Evolutionary conservation across 2,113 vertebrate genomes (phyloP).

Genomic region (Odocoileus virginianus): DNA sequence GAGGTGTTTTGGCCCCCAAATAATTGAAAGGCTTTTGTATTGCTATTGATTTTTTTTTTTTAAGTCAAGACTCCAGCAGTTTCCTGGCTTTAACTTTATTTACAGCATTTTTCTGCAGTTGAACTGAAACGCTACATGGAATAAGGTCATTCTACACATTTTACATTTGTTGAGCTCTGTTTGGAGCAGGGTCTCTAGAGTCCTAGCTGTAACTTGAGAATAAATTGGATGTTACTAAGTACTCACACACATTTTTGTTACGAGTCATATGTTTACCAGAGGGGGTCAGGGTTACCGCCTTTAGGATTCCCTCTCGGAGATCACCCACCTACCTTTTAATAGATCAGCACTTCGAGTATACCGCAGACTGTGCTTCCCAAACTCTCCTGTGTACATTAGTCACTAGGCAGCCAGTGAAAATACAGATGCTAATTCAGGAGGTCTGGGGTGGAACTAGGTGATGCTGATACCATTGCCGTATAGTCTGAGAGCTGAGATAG

Average conservation of each 20-base stretch:
- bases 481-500: not conserved
- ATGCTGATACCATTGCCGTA: not conserved
- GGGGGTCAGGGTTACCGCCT: not conserved
- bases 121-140: not conserved
- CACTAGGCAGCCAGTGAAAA: not conserved
- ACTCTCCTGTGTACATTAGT: not conserved
- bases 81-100: conserved; percentile 39
- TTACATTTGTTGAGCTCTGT: not conserved
- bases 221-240: not conserved
- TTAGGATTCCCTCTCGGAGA: not conserved
- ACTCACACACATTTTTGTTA: not conserved
- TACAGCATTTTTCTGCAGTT: conserved; percentile 38
- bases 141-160: conserved; percentile 8
- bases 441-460: not conserved
- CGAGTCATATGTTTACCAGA: not conserved
- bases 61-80: conserved; percentile 31
- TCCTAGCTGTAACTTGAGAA: not conserved
- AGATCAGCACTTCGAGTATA: not conserved
- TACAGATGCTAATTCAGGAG: not conserved
- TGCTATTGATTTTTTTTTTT: conserved; percentile 54
- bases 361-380: not conserved
- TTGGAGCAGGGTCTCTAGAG: not conserved
- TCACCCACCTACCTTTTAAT: not conserved
- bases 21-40: conserved; percentile 57
- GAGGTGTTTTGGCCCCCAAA: conserved; percentile 14